Conservation (phyloP, 2,797 vertebrate genomes). For the Thripadectes ignobilis region DNA sequence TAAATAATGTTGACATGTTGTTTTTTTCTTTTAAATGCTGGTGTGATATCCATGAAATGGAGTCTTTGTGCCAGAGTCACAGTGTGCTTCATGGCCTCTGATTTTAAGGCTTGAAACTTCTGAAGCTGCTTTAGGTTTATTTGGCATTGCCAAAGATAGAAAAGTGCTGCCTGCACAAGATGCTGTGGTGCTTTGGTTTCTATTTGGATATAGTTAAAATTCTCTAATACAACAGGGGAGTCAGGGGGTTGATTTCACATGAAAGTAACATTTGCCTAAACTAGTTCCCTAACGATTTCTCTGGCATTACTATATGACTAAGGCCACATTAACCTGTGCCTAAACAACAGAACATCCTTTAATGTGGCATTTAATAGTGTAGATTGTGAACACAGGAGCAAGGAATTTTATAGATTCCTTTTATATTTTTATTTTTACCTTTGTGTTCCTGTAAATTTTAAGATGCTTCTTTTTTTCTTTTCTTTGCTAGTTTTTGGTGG, state of each 20-base stretch:
- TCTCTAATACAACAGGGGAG: rapidly evolving
- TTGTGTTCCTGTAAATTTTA: neutral
- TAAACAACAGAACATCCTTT: neutral
- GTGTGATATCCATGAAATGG: neutral
- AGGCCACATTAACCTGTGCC: neutral
- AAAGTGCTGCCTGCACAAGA: neutral
- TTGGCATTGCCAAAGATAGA: neutral
- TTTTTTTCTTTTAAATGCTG: neutral
- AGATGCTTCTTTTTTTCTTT: neutral
- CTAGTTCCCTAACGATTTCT: neutral
- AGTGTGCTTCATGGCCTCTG: neutral
- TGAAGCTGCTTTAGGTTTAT: neutral
- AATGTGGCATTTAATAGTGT: neutral
- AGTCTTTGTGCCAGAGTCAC: neutral
- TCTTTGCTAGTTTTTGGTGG: neutral
- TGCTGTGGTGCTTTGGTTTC: neutral
- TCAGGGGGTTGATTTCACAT: neutral
- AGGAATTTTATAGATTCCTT: neutral
- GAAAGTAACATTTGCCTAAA: neutral
- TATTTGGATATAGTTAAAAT: neutral
- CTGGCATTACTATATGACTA: neutral
- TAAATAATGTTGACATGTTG: neutral
- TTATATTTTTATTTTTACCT: neutral
- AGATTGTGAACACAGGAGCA: neutral
- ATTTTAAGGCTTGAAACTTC: neutral